A percentile compares a stretch with the other conserved stretches of the same genome.
Conservation (phyloP, 2,797 vertebrate genomes). For the Arrhamphus sclerolepis region DNA sequence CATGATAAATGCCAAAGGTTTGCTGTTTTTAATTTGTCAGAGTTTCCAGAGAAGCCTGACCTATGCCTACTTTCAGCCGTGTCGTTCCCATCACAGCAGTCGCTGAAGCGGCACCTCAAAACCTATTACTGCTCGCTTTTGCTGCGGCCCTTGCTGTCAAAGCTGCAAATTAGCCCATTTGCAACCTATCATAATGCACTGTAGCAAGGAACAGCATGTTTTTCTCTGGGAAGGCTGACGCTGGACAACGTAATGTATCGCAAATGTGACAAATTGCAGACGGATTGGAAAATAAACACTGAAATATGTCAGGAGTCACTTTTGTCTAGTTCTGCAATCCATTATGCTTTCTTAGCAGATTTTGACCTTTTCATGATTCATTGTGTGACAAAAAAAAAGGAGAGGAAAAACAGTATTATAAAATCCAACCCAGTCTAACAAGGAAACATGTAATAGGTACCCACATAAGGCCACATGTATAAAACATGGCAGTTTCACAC, state of each 20-base stretch:
- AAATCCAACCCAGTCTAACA: neutral
- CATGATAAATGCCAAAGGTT: constrained; percentile 83
- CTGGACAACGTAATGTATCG: constrained; percentile 39
- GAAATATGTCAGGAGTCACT: constrained; percentile 63
- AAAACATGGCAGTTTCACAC: too few relatives aligned
- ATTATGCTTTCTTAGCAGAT: constrained; percentile 48
- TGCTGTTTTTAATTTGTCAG: constrained; percentile 81
- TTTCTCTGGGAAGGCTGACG: constrained; percentile 38
- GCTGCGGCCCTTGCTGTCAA: constrained; percentile 73
- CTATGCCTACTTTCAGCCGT: constrained; percentile 72
- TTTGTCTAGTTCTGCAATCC: constrained; percentile 43
- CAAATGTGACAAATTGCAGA: constrained; percentile 63
- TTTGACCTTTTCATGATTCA: constrained; percentile 39
- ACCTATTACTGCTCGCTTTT: constrained; percentile 71
- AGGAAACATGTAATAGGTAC: too few relatives aligned
- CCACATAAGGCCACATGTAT: too few relatives aligned
- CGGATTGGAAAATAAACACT: constrained; percentile 48
- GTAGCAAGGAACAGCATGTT: constrained; percentile 68
- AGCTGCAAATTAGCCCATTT: constrained; percentile 80
- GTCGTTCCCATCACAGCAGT: constrained; percentile 69
- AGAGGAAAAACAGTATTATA: constrained; percentile 3
- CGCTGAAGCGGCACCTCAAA: constrained; percentile 74
- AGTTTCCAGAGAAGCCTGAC: constrained; percentile 77
- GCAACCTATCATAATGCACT: constrained; percentile 76
- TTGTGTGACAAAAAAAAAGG: neutral